Evolutionary conservation across 2,113 vertebrate genomes (phyloP).

Genomic region (Ivindomyrus marchei): DNA sequence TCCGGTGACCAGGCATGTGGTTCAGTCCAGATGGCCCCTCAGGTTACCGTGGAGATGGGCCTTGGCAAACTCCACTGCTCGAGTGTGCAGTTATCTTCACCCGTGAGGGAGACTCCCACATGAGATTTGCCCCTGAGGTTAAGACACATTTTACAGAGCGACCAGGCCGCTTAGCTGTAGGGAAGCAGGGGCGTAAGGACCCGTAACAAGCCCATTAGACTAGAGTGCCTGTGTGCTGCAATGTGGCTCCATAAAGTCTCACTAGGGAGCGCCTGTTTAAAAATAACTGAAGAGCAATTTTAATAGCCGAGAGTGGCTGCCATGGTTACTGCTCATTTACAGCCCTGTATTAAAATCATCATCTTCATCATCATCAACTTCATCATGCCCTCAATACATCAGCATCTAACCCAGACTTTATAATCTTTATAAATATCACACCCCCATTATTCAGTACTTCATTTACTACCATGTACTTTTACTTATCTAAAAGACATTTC

Average conservation of each 20-base stretch:
- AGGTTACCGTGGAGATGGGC: neutral
- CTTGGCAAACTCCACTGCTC: neutral
- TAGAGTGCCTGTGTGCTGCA: neutral
- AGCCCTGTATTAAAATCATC: neutral
- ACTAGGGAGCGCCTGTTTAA: neutral
- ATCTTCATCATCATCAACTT: neutral
- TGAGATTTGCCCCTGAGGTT: neutral
- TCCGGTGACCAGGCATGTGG: neutral
- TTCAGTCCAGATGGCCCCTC: neutral
- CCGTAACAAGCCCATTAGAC: neutral
- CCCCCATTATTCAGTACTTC: neutral
- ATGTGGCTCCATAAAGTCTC: neutral
- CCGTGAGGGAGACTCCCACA: neutral
- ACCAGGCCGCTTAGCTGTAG: neutral
- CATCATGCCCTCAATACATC: neutral
- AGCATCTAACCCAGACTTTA: neutral
- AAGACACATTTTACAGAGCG: neutral
- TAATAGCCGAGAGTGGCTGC: neutral
- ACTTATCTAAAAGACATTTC: neutral
- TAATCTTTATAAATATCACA: neutral
- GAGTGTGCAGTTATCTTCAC: neutral
- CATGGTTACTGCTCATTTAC: constrained; percentile 1
- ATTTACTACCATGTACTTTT: neutral
- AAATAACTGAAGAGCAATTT: neutral
- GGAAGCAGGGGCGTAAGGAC: neutral